Base-by-base conservation (phyloP, 1,140 invertebrate genomes). In the Neodiprion lecontei region DNA sequence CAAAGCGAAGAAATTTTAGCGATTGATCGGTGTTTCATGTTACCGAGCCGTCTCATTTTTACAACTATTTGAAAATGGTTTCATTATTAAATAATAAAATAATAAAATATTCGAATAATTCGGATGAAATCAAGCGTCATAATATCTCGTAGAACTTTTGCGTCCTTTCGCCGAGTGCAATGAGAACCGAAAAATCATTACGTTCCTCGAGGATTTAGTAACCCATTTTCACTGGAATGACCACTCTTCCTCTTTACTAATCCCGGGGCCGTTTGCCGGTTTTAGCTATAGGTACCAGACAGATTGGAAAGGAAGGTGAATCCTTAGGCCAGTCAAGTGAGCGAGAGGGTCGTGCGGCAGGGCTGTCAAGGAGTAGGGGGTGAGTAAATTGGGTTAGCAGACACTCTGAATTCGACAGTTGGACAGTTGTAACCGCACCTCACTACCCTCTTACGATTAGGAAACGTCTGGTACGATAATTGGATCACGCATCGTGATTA, bases 311-410 rank as follows among this genome's bases (percentile, higher is more conserved):
- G 53, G 53, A 61, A 12, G 11, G 53, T 61, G 53, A 61, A 9
- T 61, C 53, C 53, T 61, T 61, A 17, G 53, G 53, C 53, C 53
- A 12, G 53, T 61, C 0, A 12, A 61, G 53, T 61, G 53, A 61
- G n/a, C 53, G 53, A 17, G 53, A 61, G 53, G 53, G 53, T 61
- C 53, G 53, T 14, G 53, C 53, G 11, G n/a, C n/a, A 17, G 53
- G 53, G 11, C 53, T 61, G 53, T 61, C 53, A 17, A 61, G 53
- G 53, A 17, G 53, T 61, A 61, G 3, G 53, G 53, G 53, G 53
- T 61, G 53, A 61, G 53, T 61, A 61, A 61, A 61, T 61, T 61
- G 53, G 53, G 53, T 61, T 61, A 61, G 53, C 53, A 61, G 53
- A 61, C 53, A 9, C 53, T 61, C 53, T 61, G 53, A 61, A 17